Conservation (phyloP, 1,140 invertebrate genomes). For the Bombyx mandarina region DNA sequence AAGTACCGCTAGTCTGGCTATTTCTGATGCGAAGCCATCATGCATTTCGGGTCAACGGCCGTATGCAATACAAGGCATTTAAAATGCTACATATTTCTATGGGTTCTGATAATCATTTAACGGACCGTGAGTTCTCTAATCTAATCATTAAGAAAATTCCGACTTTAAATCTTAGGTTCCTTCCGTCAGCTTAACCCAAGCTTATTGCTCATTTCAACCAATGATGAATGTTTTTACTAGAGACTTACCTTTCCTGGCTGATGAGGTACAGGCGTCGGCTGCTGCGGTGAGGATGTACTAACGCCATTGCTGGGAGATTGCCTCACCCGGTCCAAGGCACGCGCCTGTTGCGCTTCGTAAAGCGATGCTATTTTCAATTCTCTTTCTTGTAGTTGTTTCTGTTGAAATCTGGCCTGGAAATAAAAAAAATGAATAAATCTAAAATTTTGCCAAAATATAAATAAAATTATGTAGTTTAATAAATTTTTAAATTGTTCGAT, state of each 20-base stretch:
- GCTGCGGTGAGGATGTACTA: constrained; percentile 20
- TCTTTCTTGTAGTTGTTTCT: constrained; percentile 80
- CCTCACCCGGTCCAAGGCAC: constrained; percentile 76
- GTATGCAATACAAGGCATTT: too few species aligned
- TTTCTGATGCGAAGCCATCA: too few species aligned
- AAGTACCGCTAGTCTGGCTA: too few species aligned
- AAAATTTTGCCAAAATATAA: too few species aligned
- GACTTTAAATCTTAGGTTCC: too few species aligned
- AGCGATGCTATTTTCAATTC: constrained; percentile 79
- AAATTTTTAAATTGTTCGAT: neutral
- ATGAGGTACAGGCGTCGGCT: constrained; percentile 14
- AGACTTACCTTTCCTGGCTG: constrained; percentile 47
- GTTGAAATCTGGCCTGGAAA: constrained; percentile 80
- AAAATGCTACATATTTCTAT: too few species aligned
- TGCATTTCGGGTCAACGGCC: too few species aligned
- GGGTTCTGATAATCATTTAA: too few species aligned
- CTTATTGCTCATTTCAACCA: too few species aligned
- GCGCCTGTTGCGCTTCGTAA: constrained; percentile 79
- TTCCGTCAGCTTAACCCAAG: too few species aligned
- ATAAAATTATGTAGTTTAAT: neutral
- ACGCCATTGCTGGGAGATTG: constrained; percentile 72
- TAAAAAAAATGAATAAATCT: constrained; percentile 3
- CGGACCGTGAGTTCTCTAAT: too few species aligned
- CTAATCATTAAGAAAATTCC: too few species aligned
- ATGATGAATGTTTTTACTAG: neutral